Evolutionary conservation across 2,113 vertebrate genomes (phyloP).

Genomic region (Phrynocephalus versicolor): DNA sequence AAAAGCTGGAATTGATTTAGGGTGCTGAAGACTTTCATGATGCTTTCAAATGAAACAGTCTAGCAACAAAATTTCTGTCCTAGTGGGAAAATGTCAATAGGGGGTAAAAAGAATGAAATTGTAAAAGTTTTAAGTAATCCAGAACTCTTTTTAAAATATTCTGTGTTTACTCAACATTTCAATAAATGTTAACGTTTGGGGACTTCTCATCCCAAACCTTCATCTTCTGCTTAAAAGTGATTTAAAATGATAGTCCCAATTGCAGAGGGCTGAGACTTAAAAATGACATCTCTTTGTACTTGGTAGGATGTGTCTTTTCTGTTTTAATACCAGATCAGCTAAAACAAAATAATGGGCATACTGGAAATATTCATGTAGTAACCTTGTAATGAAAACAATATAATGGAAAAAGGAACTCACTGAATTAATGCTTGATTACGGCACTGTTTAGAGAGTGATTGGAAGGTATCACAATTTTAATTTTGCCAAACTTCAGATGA

Average conservation of each 20-base stretch:
- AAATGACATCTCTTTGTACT: slow-evolving; percentile 33
- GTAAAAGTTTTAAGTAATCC: not conserved
- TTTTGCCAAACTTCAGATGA: slow-evolving; percentile 64
- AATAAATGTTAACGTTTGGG: not conserved
- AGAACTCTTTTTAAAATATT: not conserved
- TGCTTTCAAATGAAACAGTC: slow-evolving; percentile 20
- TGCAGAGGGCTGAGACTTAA: not conserved
- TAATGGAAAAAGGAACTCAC: slow-evolving; percentile 73
- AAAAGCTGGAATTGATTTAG: slow-evolving; percentile 21
- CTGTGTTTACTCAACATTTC: slow-evolving; percentile 5
- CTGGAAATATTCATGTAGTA: slow-evolving; percentile 62
- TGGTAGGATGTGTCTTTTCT: not conserved
- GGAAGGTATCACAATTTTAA: slow-evolving; percentile 68
- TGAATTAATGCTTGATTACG: slow-evolving; percentile 74
- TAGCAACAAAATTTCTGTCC: not conserved
- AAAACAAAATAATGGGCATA: slow-evolving; percentile 47
- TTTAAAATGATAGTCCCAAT: slow-evolving; percentile 47
- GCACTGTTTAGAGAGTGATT: slow-evolving; percentile 59
- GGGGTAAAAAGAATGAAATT: not conserved
- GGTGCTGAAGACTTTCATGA: not conserved
- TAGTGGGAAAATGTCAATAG: not conserved
- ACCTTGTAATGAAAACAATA: slow-evolving; percentile 73
- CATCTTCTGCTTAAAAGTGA: slow-evolving; percentile 37
- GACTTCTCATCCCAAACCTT: slow-evolving; percentile 36
- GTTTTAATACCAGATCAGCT: slow-evolving; percentile 9